Conservation (phyloP, 2,113 vertebrate genomes). For the Microtus pennsylvanicus region DNA sequence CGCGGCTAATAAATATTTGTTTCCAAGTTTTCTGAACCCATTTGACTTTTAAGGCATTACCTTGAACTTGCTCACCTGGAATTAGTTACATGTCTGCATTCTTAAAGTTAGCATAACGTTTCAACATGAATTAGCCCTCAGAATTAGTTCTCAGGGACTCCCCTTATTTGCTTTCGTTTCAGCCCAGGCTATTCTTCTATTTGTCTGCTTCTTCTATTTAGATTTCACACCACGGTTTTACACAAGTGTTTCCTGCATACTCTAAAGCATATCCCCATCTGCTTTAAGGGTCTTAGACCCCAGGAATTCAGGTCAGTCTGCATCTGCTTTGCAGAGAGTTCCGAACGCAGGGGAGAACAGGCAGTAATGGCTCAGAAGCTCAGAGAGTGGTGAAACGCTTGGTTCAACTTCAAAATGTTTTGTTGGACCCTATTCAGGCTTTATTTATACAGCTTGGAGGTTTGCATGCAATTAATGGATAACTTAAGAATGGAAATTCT, state of each 20-base stretch:
- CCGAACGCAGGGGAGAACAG: neutral
- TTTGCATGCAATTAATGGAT: slow-evolving; percentile 50
- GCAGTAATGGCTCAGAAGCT: neutral
- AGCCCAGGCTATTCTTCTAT: neutral
- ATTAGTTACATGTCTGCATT: neutral
- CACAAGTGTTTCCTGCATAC: neutral
- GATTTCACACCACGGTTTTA: neutral
- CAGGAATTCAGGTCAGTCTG: neutral
- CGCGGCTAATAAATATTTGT: slow-evolving; percentile 24
- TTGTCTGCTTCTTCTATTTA: neutral
- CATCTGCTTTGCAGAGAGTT: neutral
- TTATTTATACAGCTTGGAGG: slow-evolving; percentile 44
- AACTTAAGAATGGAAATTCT: slow-evolving; percentile 23
- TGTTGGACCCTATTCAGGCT: neutral
- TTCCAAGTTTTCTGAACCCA: slow-evolving; percentile 20
- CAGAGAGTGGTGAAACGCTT: neutral
- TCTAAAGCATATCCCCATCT: neutral
- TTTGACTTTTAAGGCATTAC: slow-evolving; percentile 41
- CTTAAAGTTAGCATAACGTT: slow-evolving; percentile 1
- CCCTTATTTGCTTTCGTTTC: slow-evolving; percentile 4
- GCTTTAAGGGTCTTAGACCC: neutral
- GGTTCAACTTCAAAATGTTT: neutral
- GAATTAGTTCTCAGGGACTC: neutral
- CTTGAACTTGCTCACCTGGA: neutral
- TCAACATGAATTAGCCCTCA: neutral